Base-by-base conservation (phyloP, 1,140 invertebrate genomes). In the Listronotus oregonensis region DNA sequence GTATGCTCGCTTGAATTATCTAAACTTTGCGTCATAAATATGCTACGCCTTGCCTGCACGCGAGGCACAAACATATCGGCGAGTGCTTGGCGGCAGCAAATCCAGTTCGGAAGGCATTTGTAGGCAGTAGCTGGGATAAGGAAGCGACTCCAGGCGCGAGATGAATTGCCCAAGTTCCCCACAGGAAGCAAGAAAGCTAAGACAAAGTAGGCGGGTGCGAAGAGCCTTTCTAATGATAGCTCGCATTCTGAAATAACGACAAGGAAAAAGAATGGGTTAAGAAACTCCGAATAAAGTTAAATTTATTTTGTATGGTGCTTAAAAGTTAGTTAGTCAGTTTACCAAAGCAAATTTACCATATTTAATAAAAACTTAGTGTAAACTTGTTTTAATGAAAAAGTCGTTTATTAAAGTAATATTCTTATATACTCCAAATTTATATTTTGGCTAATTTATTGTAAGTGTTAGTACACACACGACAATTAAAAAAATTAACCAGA, bases 101-200 rank as follows among this genome's bases (percentile, higher is more conserved):
- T 73, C 73, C 73, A 74, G 71, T 74, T 74, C 73, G 73, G 73
- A 74, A 74, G 73, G 70, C 73, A 74, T 73, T 74, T 74, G 73
- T 74, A 74, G 71, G 72, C 68, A 68, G 62, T 54, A 68, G 68
- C 55, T 61, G 55, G 68, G 67, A 71, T 71, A 58, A 69, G 68
- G 58, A 74, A 69, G 72, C 67, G 73, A 71, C 71, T 64, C 67
- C 71, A 71, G 73, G 64, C 54, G 64, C 69, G 71, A 74, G 73
- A 74, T 74, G 73, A 74, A 74, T 74, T 74, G 73, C 65, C 71
- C 67, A 68, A 74, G 71, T 74, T 74, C 73, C 73, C 72, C 69
- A 65, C 73, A 72, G 73, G 73, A 74, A 72, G 69, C 63, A 63
- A 43, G 67, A 68, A 67, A 69, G 73, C 71, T 74, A 74, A 74